Conservation (phyloP, 1,140 invertebrate genomes). For the Lepeophtheirus salmonis region DNA sequence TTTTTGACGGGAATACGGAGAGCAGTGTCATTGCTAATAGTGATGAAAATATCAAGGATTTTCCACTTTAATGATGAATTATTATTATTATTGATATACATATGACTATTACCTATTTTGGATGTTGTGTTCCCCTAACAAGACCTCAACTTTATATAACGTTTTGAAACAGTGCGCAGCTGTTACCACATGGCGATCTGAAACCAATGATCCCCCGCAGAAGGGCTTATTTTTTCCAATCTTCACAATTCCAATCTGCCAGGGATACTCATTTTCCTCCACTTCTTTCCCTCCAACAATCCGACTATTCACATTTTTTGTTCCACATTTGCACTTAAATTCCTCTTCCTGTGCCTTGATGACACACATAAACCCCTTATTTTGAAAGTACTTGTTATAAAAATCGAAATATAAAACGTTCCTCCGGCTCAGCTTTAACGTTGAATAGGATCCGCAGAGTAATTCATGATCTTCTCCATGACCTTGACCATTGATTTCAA, state of each 20-base stretch:
- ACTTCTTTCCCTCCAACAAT: slow-evolving; percentile 21
- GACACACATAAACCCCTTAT: not conserved
- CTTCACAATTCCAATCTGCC: slow-evolving; percentile 19
- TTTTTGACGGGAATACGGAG: not conserved
- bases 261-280: slow-evolving; percentile 21
- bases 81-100: not conserved
- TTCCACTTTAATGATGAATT: too few relatives aligned
- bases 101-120: not conserved
- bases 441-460: not conserved
- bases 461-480: not conserved
- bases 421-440: not conserved
- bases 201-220: slow-evolving; percentile 61
- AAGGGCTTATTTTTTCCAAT: slow-evolving; percentile 22
- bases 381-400: not conserved
- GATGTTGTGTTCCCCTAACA: not conserved
- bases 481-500: not conserved
- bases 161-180: slow-evolving; percentile 54
- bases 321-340: not conserved
- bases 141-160: slow-evolving; percentile 18
- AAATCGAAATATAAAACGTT: not conserved
- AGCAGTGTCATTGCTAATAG: not conserved
- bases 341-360: not conserved
- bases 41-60: not conserved
- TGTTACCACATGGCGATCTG: slow-evolving; percentile 48
- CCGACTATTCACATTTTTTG: not conserved